phyloP scores from a whole-genome alignment of 1,140 invertebrate species.

The Zaprionus gabonicus region DNA sequence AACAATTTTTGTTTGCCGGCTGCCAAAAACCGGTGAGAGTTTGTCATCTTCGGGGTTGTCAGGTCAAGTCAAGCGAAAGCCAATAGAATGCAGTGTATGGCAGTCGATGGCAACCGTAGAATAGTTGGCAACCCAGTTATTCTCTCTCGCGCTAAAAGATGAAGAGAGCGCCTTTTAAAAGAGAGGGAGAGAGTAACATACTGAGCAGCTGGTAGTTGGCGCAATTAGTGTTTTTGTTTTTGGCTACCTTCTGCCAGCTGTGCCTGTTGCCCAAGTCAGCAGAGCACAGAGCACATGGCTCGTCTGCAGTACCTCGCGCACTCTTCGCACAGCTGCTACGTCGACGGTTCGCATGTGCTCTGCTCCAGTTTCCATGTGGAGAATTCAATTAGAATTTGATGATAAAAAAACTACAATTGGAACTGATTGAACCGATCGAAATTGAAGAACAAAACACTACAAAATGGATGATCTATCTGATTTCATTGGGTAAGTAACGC shows the following conservation, averaged over 20 bases:
- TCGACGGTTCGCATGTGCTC: not conserved
- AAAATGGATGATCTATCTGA: constrained; percentile 31
- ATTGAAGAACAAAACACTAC: constrained; percentile 13
- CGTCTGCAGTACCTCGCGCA: constrained; percentile 21
- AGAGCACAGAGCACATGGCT: constrained; percentile 21
- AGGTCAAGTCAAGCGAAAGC: constrained; percentile 7
- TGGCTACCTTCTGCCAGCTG: not conserved
- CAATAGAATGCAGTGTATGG: constrained; percentile 26
- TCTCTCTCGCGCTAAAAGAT: constrained; percentile 20
- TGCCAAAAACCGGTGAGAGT: constrained; percentile 9
- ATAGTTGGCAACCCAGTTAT: constrained; percentile 48
- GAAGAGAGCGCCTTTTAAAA: not conserved
- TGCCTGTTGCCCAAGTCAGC: not conserved
- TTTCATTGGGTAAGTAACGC: constrained; percentile 34
- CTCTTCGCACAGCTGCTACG: constrained; percentile 18
- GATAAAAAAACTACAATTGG: constrained; percentile 14
- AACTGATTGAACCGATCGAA: constrained; percentile 12
- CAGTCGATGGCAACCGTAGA: not conserved
- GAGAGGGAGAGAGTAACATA: not conserved
- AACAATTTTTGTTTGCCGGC: constrained; percentile 13
- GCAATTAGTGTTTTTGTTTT: constrained; percentile 5
- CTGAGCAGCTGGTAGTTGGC: constrained; percentile 38
- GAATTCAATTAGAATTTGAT: constrained; percentile 19
- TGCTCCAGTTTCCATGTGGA: constrained; percentile 13
- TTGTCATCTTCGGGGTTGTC: constrained; percentile 25